These are phyloP conservation scores for Eptesicus fuscus DNA, from an alignment of 2,113 vertebrate species.

Conservation along the genomic window DNA sequence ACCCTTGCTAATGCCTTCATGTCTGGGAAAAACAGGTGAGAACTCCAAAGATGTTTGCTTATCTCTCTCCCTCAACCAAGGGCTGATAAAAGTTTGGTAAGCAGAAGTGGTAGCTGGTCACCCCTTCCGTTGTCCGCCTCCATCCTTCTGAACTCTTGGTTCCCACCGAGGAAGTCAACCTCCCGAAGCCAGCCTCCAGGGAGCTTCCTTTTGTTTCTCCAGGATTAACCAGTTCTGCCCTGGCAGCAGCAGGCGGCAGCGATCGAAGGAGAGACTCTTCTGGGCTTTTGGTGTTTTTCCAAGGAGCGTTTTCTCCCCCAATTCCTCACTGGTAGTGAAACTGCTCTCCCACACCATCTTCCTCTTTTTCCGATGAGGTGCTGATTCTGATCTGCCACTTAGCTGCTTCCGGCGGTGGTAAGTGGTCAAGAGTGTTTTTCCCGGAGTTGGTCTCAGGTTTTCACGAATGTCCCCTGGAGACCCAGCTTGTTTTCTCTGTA, in stretches of 20 bases:
- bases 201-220: constrained; percentile 54
- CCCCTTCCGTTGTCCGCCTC: neutral
- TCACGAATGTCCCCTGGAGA: constrained; percentile 50
- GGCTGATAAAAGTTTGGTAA: neutral
- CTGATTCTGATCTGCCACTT: constrained; percentile 41
- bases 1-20: neutral
- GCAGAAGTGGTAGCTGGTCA: neutral
- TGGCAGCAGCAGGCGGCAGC: constrained; percentile 26
- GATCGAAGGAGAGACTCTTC: constrained; percentile 14
- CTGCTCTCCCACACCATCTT: neutral
- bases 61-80: neutral
- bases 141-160: neutral
- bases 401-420: constrained; percentile 63
- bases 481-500: constrained; percentile 46
- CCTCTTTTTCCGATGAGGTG: constrained; percentile 47
- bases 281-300: constrained; percentile 28
- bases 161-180: constrained; percentile 34
- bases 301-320: neutral
- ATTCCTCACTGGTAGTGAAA: neutral
- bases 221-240: constrained; percentile 45
- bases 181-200: constrained; percentile 26
- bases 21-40: constrained; percentile 1
- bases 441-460: constrained; percentile 48
- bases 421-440: constrained; percentile 64
- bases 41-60: neutral